phyloP scores from a whole-genome alignment of 1,140 invertebrate genomes.

The Dendroctonus ponderosae region DNA sequence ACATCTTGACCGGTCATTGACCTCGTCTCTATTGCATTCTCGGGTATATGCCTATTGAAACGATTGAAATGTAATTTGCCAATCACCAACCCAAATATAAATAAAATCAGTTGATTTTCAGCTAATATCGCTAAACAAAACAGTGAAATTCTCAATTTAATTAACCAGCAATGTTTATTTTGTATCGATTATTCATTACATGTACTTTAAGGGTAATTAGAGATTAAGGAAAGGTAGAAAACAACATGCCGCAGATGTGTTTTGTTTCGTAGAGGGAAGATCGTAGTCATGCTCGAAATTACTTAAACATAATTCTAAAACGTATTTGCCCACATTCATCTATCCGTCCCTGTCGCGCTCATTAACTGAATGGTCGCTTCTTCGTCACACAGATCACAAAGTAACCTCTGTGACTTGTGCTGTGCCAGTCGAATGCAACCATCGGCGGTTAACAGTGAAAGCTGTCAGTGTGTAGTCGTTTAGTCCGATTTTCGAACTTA shows the following conservation, averaged over 20 bases:
- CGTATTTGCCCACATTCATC: background rate
- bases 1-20: too few species aligned
- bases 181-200: constrained; percentile 26
- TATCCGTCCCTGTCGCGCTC: background rate
- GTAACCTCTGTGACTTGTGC: too few species aligned
- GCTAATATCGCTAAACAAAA: background rate
- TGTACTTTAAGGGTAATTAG: constrained; percentile 25
- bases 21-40: too few species aligned
- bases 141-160: constrained; percentile 13
- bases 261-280: constrained; percentile 16
- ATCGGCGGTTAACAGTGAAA: background rate
- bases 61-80: too few species aligned
- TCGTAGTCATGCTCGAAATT: constrained; percentile 26
- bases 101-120: too few species aligned
- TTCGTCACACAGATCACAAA: too few species aligned
- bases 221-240: constrained; percentile 29
- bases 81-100: too few species aligned
- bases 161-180: constrained; percentile 36
- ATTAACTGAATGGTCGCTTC: too few species aligned
- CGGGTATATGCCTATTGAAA: too few species aligned
- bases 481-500: background rate
- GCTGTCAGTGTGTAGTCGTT: background rate
- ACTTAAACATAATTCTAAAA: background rate
- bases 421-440: too few species aligned
- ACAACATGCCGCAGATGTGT: constrained; percentile 22